Evolutionary conservation across 1,140 invertebrate species (phyloP).

Genomic region (Pseudomyrmex pallidus): DNA sequence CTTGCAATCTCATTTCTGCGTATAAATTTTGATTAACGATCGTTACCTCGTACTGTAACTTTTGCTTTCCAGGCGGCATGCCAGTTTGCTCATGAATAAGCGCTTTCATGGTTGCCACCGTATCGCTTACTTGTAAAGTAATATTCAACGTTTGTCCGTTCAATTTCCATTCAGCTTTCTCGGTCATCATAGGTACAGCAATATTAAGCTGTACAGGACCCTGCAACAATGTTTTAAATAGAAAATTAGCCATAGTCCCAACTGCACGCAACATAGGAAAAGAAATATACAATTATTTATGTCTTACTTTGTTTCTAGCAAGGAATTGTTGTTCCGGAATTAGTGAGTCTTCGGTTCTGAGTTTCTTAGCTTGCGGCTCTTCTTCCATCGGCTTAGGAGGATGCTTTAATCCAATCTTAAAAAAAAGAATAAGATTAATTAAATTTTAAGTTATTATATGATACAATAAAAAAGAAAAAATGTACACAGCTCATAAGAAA

Average conservation of each 20-base stretch:
- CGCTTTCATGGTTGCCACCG: conserved; percentile 94
- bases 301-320: conserved; percentile 87
- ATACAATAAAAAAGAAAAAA: not conserved
- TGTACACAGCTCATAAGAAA: not conserved
- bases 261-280: too few relatives aligned
- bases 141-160: conserved; percentile 95
- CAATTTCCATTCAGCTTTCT: conserved; percentile 98
- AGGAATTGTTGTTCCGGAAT: conserved; percentile 95
- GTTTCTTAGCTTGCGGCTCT: conserved; percentile 94
- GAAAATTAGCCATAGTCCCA: not conserved
- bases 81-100: conserved; percentile 95
- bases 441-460: not conserved
- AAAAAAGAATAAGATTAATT: conserved; percentile 37
- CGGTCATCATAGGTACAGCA: conserved; percentile 91
- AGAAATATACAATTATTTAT: not conserved
- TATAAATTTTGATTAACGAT: conserved; percentile 17
- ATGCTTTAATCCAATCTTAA: conserved; percentile 84
- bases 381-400: conserved; percentile 87
- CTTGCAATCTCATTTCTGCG: not conserved
- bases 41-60: conserved; percentile 94
- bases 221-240: conserved; percentile 73
- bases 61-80: conserved; percentile 99
- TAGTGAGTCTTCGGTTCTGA: conserved; percentile 96
- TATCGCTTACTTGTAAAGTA: conserved; percentile 92
- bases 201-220: conserved; percentile 92